Evolutionary conservation across 2,797 vertebrate genomes (phyloP).

Genomic region (Acropternis orthonyx): DNA sequence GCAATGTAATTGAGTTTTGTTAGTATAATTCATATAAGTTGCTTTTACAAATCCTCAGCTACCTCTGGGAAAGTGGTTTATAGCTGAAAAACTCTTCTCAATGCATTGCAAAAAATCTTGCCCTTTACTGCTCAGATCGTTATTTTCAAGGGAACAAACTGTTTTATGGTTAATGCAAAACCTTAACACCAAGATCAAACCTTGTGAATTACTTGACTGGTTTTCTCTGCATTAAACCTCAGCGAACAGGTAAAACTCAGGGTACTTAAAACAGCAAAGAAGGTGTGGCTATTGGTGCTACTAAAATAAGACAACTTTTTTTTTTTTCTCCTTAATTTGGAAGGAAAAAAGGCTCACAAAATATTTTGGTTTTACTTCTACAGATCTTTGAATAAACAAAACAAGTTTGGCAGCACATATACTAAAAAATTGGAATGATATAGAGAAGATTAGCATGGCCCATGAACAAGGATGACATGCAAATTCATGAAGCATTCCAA

Average conservation of each 20-base stretch:
- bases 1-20: neutral
- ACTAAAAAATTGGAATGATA: neutral
- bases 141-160: constrained; percentile 52
- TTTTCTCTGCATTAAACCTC: constrained; percentile 41
- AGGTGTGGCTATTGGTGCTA: constrained; percentile 54
- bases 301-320: constrained; percentile 1
- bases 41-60: neutral
- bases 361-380: neutral
- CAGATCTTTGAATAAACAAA: neutral
- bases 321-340: neutral
- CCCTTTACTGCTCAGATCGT: constrained; percentile 36
- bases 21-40: neutral
- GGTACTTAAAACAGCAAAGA: constrained; percentile 26
- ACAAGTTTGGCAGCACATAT: neutral
- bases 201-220: constrained; percentile 24
- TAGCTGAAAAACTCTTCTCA: neutral
- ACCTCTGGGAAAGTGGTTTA: neutral
- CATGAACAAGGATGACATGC: constrained; percentile 72
- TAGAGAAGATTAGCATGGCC: constrained; percentile 73
- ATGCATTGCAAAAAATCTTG: neutral
- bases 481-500: constrained; percentile 56
- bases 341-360: neutral
- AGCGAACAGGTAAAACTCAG: neutral
- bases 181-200: neutral
- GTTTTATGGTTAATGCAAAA: constrained; percentile 36